These are phyloP conservation scores for Trissonchulus sp. DNA, from an alignment of 2,888 invertebrate genomes.

Conservation along the genomic window DNA sequence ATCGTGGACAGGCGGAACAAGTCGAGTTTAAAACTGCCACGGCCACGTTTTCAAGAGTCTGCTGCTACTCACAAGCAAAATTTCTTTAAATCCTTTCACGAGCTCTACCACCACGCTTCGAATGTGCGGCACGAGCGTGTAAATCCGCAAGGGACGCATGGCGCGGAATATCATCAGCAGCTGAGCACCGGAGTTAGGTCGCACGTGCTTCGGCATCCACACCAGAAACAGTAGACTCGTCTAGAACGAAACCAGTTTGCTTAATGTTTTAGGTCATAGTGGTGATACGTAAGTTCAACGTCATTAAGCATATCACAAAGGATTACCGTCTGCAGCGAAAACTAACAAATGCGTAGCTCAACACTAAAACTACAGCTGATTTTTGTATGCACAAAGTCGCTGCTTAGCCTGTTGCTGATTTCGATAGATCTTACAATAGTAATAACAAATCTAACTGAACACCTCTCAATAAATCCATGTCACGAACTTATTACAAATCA, in stretches of 20 bases:
- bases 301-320: neutral
- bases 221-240: slow-evolving; percentile 87
- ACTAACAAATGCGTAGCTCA: too few relatives aligned
- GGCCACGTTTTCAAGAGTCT: too few relatives aligned
- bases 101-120: slow-evolving; percentile 96
- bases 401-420: too few relatives aligned
- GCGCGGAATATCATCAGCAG: slow-evolving; percentile 92
- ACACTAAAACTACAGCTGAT: too few relatives aligned
- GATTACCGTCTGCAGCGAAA: too few relatives aligned
- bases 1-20: too few relatives aligned
- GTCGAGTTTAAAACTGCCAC: too few relatives aligned
- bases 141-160: slow-evolving; percentile 88
- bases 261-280: neutral
- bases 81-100: slow-evolving; percentile 97
- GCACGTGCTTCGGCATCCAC: slow-evolving; percentile 88
- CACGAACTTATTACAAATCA: too few relatives aligned
- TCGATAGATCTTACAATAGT: too few relatives aligned
- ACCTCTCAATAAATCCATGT: too few relatives aligned
- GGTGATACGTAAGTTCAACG: neutral
- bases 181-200: slow-evolving; percentile 87
- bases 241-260: slow-evolving; percentile 59
- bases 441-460: too few relatives aligned
- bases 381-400: too few relatives aligned
- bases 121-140: slow-evolving; percentile 98
- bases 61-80: slow-evolving; percentile 89